Percentiles rank a stretch among this genome's conserved stretches.
These are phyloP conservation scores for Drosophila neocordata DNA, from an alignment of 1,140 invertebrate genomes.

Conservation along the genomic window DNA sequence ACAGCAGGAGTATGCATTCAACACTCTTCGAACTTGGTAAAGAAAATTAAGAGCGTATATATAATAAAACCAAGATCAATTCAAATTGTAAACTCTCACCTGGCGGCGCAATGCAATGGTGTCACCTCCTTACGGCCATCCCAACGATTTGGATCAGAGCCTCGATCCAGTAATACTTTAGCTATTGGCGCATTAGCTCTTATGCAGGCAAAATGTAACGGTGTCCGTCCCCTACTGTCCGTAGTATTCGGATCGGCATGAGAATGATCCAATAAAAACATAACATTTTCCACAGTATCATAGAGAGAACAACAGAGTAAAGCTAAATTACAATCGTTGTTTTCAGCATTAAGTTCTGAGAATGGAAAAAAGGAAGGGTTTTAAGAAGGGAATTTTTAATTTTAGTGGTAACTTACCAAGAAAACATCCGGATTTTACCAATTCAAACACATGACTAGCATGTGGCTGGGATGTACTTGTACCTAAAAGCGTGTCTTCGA, in stretches of 20 bases:
- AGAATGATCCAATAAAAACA: constrained; percentile 61
- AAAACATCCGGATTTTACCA: constrained; percentile 83
- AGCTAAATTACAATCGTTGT: constrained; percentile 71
- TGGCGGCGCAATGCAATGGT: constrained; percentile 90
- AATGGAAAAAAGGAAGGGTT: too few relatives aligned
- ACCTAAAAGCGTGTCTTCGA: constrained; percentile 80
- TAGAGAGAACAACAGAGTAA: constrained; percentile 65
- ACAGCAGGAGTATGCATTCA: constrained; percentile 85
- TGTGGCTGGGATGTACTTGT: constrained; percentile 74
- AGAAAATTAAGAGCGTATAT: neutral
- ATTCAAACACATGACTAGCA: constrained; percentile 83
- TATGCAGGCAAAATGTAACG: constrained; percentile 90
- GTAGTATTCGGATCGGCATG: constrained; percentile 65
- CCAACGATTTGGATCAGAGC: constrained; percentile 87
- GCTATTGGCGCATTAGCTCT: constrained; percentile 87
- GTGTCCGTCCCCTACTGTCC: constrained; percentile 84
- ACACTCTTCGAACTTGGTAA: constrained; percentile 83
- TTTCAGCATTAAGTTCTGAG: constrained; percentile 58
- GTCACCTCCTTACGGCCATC: constrained; percentile 87
- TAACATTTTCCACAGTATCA: constrained; percentile 65
- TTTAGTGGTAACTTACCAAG: constrained; percentile 47
- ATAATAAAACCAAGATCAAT: neutral
- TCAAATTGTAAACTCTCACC: constrained; percentile 55
- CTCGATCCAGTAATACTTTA: constrained; percentile 86
- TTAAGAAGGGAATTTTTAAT: too few relatives aligned